Percentiles rank a stretch among this genome's conserved stretches.
Evolutionary conservation across 2,888 invertebrate genomes (phyloP).

Genomic region (Apamea monoglypha): DNA sequence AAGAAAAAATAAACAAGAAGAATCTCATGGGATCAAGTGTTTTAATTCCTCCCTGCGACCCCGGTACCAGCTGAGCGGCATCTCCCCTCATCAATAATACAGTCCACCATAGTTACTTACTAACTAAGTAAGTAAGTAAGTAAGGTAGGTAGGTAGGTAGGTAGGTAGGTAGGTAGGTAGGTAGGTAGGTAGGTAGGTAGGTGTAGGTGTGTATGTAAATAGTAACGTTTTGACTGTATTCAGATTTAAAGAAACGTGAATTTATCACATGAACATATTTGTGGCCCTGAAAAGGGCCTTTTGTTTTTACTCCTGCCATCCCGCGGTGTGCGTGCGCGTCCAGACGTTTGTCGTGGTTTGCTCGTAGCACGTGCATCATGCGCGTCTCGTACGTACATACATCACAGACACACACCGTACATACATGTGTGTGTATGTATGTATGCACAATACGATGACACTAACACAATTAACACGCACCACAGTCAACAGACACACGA

Average conservation of each 20-base stretch:
- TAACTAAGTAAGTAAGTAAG: no score
- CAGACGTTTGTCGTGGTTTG: conserved; percentile 14
- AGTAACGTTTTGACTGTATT: neutral
- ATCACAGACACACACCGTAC: no score
- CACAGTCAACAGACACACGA: conserved; percentile 14
- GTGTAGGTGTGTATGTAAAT: neutral
- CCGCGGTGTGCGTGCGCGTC: conserved; percentile 3
- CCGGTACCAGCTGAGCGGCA: no score
- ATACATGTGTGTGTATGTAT: neutral
- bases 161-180: no score
- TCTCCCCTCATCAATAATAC: no score
- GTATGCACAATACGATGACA: conserved; percentile 10
- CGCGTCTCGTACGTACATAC: conserved; percentile 7
- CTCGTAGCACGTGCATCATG: neutral
- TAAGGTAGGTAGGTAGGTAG: no score
- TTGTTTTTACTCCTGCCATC: conserved; percentile 28
- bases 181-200: neutral
- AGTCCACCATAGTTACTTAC: no score
- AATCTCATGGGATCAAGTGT: no score
- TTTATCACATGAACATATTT: conserved; percentile 37
- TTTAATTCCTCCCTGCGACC: no score
- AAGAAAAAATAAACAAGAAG: no score
- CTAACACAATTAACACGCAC: conserved; percentile 15
- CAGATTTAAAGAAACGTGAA: conserved; percentile 15
- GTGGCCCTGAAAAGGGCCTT: conserved; percentile 66